Evolutionary conservation across 53 echinoderm and acorn worm genomes (phyloP).

Genomic region (Astropecten irregularis): DNA sequence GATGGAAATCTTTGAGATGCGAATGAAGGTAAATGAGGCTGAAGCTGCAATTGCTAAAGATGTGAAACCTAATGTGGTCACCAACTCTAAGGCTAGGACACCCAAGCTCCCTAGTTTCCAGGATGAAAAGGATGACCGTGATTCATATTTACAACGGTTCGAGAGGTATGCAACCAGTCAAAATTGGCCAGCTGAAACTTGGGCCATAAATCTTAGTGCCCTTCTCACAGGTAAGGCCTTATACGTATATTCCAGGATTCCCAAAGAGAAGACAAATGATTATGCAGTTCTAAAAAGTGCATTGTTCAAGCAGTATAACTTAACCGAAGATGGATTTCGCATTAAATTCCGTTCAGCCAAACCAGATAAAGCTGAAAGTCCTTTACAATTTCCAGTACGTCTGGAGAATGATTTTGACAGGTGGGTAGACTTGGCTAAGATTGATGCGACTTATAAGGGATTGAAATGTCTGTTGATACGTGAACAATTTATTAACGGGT

Average conservation of each 20-base stretch:
- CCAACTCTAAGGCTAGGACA: neutral
- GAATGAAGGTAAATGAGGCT: neutral
- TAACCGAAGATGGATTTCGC: slow-evolving; percentile 39
- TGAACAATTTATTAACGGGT: slow-evolving; percentile 30
- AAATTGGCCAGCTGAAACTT: neutral
- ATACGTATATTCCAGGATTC: neutral
- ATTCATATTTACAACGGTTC: slow-evolving; percentile 27
- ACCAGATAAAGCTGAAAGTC: slow-evolving; percentile 22
- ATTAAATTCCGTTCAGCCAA: slow-evolving; percentile 25
- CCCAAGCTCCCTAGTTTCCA: slow-evolving; percentile 14
- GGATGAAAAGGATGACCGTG: slow-evolving; percentile 40
- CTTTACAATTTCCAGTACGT: slow-evolving; percentile 15
- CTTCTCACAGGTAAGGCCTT: slow-evolving; percentile 34
- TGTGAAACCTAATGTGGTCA: neutral
- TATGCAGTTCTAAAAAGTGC: slow-evolving; percentile 30
- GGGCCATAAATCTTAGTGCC: slow-evolving; percentile 40
- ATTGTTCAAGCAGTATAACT: slow-evolving; percentile 32
- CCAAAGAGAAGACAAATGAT: neutral
- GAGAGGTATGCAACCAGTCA: slow-evolving; percentile 15
- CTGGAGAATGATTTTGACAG: slow-evolving; percentile 31
- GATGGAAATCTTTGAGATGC: neutral
- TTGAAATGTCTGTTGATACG: slow-evolving; percentile 9
- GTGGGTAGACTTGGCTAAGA: slow-evolving; percentile 26
- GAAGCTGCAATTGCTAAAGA: slow-evolving; percentile 3
- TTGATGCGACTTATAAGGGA: slow-evolving; percentile 11